A percentile compares a stretch with the other conserved stretches of the same genome.
These are phyloP conservation scores for Drepana arcuata DNA, from an alignment of 1,140 invertebrate species.

Conservation along the genomic window DNA sequence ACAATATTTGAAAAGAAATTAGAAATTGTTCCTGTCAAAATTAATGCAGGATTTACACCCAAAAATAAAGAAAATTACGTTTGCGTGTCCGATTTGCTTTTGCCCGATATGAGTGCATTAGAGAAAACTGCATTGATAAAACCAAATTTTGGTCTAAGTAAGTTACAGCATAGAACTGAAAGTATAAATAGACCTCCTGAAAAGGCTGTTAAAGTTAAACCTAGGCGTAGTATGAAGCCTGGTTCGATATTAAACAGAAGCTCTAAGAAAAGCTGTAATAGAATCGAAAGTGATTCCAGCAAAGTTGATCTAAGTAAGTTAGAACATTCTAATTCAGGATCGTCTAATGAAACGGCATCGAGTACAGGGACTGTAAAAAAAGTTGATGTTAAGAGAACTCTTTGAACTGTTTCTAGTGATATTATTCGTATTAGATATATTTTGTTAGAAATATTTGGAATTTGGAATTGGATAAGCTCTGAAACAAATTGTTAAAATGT, in stretches of 20 bases:
- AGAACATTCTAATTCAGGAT: slow-evolving; percentile 66
- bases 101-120: slow-evolving; percentile 44
- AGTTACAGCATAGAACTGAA: slow-evolving; percentile 54
- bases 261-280: slow-evolving; percentile 24
- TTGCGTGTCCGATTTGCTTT: slow-evolving; percentile 40
- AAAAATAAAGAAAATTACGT: slow-evolving; percentile 51
- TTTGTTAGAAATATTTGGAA: too few relatives aligned
- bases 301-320: slow-evolving; percentile 41
- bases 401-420: too few relatives aligned
- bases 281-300: slow-evolving; percentile 30
- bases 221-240: slow-evolving; percentile 37
- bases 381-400: slow-evolving; percentile 33
- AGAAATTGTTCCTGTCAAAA: slow-evolving; percentile 58
- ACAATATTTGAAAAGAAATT: slow-evolving; percentile 56
- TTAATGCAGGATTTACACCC: slow-evolving; percentile 36
- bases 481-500: too few relatives aligned
- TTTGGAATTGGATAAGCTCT: too few relatives aligned
- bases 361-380: slow-evolving; percentile 68
- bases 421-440: too few relatives aligned
- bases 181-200: slow-evolving; percentile 54
- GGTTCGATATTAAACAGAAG: slow-evolving; percentile 39
- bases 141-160: slow-evolving; percentile 58
- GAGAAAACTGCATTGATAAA: slow-evolving; percentile 60
- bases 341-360: slow-evolving; percentile 67
- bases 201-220: slow-evolving; percentile 52